phyloP scores from a whole-genome alignment of 2,113 vertebrate species.

The Ciconia maguari region DNA sequence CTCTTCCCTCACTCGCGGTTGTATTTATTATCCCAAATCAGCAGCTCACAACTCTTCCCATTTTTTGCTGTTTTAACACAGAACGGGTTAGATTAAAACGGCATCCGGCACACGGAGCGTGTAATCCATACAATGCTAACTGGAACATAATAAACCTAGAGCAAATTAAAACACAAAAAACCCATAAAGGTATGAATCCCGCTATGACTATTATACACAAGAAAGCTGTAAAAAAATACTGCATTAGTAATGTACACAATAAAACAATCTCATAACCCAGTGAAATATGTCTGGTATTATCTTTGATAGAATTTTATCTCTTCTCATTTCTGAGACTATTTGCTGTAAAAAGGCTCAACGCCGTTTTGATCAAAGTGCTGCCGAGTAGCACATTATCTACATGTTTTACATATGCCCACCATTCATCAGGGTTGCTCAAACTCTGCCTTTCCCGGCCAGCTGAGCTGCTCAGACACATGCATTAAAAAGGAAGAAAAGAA shows the following conservation, averaged over 20 bases:
- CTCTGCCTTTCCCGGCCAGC: conserved; percentile 2
- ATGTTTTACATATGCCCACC: conserved; percentile 23
- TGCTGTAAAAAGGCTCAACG: conserved; percentile 32
- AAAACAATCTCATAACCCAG: conserved; percentile 76
- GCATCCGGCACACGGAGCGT: background rate
- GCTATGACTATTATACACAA: conserved; percentile 46
- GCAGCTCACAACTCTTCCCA: background rate
- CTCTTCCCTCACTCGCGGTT: background rate
- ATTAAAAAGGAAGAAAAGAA: background rate
- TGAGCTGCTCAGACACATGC: conserved; percentile 2
- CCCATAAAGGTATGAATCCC: conserved; percentile 54
- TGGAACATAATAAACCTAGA: background rate
- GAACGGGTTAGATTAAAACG: background rate
- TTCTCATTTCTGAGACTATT: conserved; percentile 69
- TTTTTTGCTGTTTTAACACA: background rate
- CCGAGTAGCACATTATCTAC: background rate
- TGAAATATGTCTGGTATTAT: conserved; percentile 76
- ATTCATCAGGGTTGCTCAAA: conserved; percentile 45
- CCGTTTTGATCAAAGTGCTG: conserved; percentile 14
- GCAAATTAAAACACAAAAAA: conserved; percentile 47
- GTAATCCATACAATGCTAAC: background rate
- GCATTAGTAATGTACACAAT: conserved; percentile 72
- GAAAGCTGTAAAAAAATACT: conserved; percentile 74
- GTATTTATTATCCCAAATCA: conserved; percentile 36
- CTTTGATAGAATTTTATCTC: conserved; percentile 74